These are phyloP conservation scores for Arbacia lixula DNA, from an alignment of 53 echinoderm and acorn worm genomes.

Conservation along the genomic window DNA sequence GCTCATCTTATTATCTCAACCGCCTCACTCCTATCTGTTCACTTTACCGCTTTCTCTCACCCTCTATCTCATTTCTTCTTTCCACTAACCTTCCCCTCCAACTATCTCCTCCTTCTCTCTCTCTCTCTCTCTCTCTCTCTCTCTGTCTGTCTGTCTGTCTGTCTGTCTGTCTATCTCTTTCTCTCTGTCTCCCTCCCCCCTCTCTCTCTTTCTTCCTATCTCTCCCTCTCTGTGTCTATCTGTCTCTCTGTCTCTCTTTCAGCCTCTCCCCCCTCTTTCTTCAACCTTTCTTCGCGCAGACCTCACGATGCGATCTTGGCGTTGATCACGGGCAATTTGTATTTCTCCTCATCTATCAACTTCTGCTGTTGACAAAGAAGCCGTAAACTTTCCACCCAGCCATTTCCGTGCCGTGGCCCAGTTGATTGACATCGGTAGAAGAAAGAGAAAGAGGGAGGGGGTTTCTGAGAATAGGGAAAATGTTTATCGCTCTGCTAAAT, in stretches of 20 bases:
- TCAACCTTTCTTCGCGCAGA: background rate
- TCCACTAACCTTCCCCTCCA: too few relatives aligned
- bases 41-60: too few relatives aligned
- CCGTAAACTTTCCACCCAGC: conserved; percentile 50
- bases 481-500: too few relatives aligned
- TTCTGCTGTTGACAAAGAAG: conserved; percentile 40
- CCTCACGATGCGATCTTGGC: conserved; percentile 3
- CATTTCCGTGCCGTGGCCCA: conserved; percentile 17
- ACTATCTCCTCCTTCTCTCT: too few relatives aligned
- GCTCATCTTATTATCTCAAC: too few relatives aligned
- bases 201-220: background rate
- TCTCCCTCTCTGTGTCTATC: too few relatives aligned
- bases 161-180: too few relatives aligned
- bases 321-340: conserved; percentile 33
- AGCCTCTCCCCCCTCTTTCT: background rate
- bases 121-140: too few relatives aligned
- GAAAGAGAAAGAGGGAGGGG: background rate
- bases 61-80: too few relatives aligned
- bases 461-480: too few relatives aligned
- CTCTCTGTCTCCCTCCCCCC: conserved; percentile 12
- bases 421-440: conserved; percentile 45
- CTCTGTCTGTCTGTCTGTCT: too few relatives aligned
- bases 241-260: too few relatives aligned
- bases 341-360: conserved; percentile 27
- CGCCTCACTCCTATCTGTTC: background rate